Evolutionary conservation across 2,888 invertebrate species (phyloP), one percentile per base, ranked within the genome.

Genomic region (Syrphus vitripennis): DNA sequence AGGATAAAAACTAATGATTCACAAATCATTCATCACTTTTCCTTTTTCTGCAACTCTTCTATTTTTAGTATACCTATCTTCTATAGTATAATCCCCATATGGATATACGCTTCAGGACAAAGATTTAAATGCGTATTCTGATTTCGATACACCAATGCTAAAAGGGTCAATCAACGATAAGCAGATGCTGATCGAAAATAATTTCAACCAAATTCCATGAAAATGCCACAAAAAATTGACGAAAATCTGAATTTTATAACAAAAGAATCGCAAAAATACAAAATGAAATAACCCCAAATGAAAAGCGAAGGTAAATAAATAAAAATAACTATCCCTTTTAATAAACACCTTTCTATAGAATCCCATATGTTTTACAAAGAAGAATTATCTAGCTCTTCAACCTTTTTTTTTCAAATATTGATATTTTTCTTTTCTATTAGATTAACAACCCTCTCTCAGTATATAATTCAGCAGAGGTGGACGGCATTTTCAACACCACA

Each of bases 401-500:
- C 80, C 65, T 59, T 34, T 34, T 45, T 19, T 48, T 57, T 57
- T 55, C 57, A 71, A 82, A 82, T 82, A 71, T 67, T 78, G 57
- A 59, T 57, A 40, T 55, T 79, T 59, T 75, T 72, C 31, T 42
- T 53, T 29, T 21, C 4, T 50, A 21, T 19, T 24, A 14, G 26
- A 42, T 50, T 12, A 42, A 31, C 81, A 81, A 84, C 81, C 84
- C 81, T 81, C 84, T 81, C 84, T 37, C 70, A 70, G n/a, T n/a
- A n/a, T n/a, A n/a, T n/a, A n/a, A 67, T 72, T 67, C n/a, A 34
- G 7, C 9, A 29, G 12, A 0, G 14, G 37, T 59, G 31, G 40
- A 75, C 40, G 34, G 16, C 16, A 21, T 59, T 76, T 71, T 72
- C 59, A 79, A 81, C 59, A 76, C 70, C 53, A 53, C 42, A 72